Base-by-base conservation (phyloP, 1,140 invertebrate genomes). In the Papilio machaon region DNA sequence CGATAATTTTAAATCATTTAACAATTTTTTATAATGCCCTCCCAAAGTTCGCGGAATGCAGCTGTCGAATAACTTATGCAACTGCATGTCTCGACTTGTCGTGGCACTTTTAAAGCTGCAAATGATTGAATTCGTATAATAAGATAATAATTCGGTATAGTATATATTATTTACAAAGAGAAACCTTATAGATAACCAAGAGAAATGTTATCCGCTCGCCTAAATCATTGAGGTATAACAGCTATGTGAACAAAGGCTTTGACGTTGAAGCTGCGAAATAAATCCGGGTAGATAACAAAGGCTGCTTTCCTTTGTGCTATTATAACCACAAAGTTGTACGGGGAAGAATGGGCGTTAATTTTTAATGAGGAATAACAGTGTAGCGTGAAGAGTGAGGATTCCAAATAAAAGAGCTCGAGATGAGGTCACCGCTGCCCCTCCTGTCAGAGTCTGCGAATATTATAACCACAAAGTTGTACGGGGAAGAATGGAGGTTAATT, bases 351-450 rank as follows among this genome's bases (percentile, higher is more conserved):
- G 46, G 54, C 74, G 74, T 76, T 76, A 76, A 76, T 76, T 52
- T 75, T 76, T 76, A 76, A 76, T 76, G 74, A 76, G 47, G 74
- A 76, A 76, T 76, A 80, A 52, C 80, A 73, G 52, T 54, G 73
- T 76, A 81, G 73, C 46, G 60, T 47, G 47, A 81, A 74, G 58
- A 23, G 30, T 74, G 38, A 64, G 82, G 77, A 76, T 80, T 54
- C 60, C 74, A 84, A 84, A 76, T 82, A 84, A 84, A 84, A 86
- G 85, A 84, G 79, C 80, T 70, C 73, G 73, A 82, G 89, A 86
- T 92, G 92, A 92, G 91, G 90, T 92, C 92, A 92, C 87, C 82
- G 83, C 79, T 79, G 82, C 82, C 84, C 83, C 82, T 85, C 84
- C 83, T 84, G 81, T 82, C 82, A 47, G 79, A 80, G 85, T 82